Evolutionary conservation across 2,888 invertebrate genomes (phyloP), one percentile per base, ranked within the genome.

Genomic region (Caprella mutica): DNA sequence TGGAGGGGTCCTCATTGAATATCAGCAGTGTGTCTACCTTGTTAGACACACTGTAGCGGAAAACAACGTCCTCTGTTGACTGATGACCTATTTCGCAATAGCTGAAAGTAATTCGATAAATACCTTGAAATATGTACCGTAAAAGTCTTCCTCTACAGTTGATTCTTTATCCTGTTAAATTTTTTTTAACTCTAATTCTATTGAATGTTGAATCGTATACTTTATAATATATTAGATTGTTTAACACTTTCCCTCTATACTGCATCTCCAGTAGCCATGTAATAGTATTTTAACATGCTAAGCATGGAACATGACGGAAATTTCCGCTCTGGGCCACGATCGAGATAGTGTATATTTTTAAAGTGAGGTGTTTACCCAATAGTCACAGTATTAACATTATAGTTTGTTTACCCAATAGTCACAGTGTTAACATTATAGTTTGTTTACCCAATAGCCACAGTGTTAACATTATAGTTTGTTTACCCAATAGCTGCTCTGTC

Each of bases 401-500:
- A n/a, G n/a, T n/a, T n/a, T n/a, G n/a, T n/a, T n/a, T n/a, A n/a
- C n/a, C n/a, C n/a, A n/a, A n/a, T n/a, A n/a, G n/a, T n/a, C n/a
- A n/a, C n/a, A n/a, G n/a, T n/a, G n/a, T n/a, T n/a, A n/a, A n/a
- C n/a, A n/a, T n/a, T n/a, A n/a, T n/a, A n/a, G n/a, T n/a, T n/a
- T n/a, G n/a, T n/a, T n/a, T n/a, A n/a, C n/a, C n/a, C n/a, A n/a
- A n/a, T n/a, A n/a, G n/a, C n/a, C n/a, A n/a, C n/a, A n/a, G n/a
- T n/a, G n/a, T n/a, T n/a, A n/a, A n/a, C n/a, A n/a, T n/a, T n/a
- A n/a, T n/a, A n/a, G n/a, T n/a, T n/a, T n/a, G n/a, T 76, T 74
- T 77, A 88, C 79, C 91, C 93, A 76, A 92, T 92, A 44, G 85
- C 84, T 42, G 93, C 86, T 65, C 86, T 77, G 69, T 86, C 84